Conservation (phyloP, 2,888 invertebrate species). For the Caenorhabditis doughertyi region DNA sequence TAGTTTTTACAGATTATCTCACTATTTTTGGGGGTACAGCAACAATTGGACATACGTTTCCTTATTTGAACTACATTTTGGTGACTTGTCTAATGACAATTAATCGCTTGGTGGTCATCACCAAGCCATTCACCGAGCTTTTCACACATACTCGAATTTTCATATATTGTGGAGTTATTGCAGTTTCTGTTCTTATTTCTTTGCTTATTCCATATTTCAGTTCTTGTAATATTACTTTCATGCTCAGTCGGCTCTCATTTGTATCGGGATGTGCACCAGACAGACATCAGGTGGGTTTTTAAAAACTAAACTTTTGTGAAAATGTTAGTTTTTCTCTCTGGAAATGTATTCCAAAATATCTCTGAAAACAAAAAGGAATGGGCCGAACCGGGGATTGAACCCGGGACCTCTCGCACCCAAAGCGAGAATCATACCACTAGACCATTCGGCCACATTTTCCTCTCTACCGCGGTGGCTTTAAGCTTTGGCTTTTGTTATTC, state of each 20-base stretch:
- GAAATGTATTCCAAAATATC: too few relatives aligned
- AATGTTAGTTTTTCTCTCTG: too few relatives aligned
- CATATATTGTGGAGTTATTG: constrained; percentile 11
- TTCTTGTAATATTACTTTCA: constrained; percentile 11
- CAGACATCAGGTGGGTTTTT: constrained; percentile 33
- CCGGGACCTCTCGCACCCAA: constrained; percentile 42
- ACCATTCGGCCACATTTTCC: constrained; percentile 30
- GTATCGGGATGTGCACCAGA: constrained; percentile 40
- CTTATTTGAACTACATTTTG: background rate
- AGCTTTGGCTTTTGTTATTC: too few relatives aligned
- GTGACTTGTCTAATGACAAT: constrained; percentile 7
- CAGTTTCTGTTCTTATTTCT: constrained; percentile 9
- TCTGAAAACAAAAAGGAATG: too few relatives aligned
- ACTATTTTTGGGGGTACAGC: too few relatives aligned
- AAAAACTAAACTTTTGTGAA: background rate
- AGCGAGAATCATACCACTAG: constrained; percentile 42
- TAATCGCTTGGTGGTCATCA: constrained; percentile 7
- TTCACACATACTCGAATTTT: constrained; percentile 8
- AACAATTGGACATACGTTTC: too few relatives aligned
- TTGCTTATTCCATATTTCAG: constrained; percentile 29
- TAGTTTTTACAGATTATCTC: too few relatives aligned
- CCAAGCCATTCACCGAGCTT: background rate
- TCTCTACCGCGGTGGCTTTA: too few relatives aligned
- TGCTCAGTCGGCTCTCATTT: background rate
- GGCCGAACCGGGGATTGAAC: constrained; percentile 42